Evolutionary conservation across 2,113 vertebrate genomes (phyloP), one percentile per base, ranked within the genome.

Genomic region (Chionis minor): DNA sequence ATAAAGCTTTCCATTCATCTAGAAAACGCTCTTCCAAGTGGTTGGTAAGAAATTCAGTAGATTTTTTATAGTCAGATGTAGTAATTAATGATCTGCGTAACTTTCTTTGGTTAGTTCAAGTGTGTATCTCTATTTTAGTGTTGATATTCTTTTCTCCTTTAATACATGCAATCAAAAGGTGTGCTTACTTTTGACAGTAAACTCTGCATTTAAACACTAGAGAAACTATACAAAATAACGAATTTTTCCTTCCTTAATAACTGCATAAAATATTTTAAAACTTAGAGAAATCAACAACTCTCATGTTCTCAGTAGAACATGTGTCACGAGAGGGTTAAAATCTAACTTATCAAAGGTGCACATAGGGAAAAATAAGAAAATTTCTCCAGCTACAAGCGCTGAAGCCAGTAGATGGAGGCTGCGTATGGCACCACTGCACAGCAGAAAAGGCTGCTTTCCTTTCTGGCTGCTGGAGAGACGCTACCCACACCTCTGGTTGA

Each of bases 111-210:
- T 55, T 82, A 92, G 73, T 59, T 9, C 17, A 91, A 78, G 52
- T 74, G 19, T 83, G 22, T 82, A 70, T 94, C 61, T 90, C 51
- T 90, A 44, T 95, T 88, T 90, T 84, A 90, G 56, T 20, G 35
- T 70, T 94, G 81, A 47, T 96, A 96, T 96, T 93, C n/a, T 95
- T 94, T 94, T 81, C 19, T 91, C 67, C 16, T 94, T 95, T 96
- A 62, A 83, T 61, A 87, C 84, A 52, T 19, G 56, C 62, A 96
- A 94, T 97, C 83, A 95, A 95, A 97, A 93, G 85, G 26, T 56
- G 44, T 86, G 14, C 86, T 97, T 97, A 96, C 24, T 72, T 91
- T 91, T 81, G 80, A 89, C 79, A 74, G 81, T 82, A 96, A 97
- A 84, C 4, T 8, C 12, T 69, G 21, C 26, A 20, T 94, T 84